Conservation (phyloP, 2,888 invertebrate genomes). For the Eugnorisma glareosa region DNA sequence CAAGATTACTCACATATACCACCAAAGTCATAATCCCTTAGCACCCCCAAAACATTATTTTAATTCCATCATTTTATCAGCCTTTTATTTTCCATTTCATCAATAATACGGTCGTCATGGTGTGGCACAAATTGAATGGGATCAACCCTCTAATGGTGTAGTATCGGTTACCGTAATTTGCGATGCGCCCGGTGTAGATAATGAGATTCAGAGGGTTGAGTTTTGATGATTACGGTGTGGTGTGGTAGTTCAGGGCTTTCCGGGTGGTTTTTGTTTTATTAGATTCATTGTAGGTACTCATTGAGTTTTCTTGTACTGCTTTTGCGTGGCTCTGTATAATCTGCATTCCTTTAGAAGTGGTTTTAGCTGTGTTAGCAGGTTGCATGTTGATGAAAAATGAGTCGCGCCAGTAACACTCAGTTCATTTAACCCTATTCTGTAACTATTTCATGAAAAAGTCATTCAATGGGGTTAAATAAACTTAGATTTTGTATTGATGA, state of each 20-base stretch:
- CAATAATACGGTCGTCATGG: conserved; percentile 56
- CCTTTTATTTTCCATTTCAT: conserved; percentile 51
- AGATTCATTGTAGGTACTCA: background rate
- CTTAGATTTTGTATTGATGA: no score
- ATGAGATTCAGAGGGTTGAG: conserved; percentile 58
- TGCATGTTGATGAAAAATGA: no score
- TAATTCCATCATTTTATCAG: conserved; percentile 44
- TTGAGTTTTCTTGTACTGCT: background rate
- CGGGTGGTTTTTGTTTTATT: conserved; percentile 20
- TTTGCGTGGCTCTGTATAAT: background rate
- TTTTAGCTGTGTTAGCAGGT: background rate
- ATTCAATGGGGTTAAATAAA: no score
- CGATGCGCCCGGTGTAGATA: conserved; percentile 53
- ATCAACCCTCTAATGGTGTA: conserved; percentile 61
- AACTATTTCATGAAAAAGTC: no score
- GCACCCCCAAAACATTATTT: background rate
- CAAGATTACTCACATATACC: background rate
- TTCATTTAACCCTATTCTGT: no score
- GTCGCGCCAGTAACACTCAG: no score
- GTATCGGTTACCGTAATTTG: conserved; percentile 71
- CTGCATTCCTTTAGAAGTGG: background rate
- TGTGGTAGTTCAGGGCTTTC: conserved; percentile 16
- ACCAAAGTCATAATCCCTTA: conserved; percentile 3
- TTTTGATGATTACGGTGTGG: conserved; percentile 33
- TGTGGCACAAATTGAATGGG: conserved; percentile 55